phyloP scores from a whole-genome alignment of 2,797 vertebrate genomes.

The Crocodylus rhombifer region DNA sequence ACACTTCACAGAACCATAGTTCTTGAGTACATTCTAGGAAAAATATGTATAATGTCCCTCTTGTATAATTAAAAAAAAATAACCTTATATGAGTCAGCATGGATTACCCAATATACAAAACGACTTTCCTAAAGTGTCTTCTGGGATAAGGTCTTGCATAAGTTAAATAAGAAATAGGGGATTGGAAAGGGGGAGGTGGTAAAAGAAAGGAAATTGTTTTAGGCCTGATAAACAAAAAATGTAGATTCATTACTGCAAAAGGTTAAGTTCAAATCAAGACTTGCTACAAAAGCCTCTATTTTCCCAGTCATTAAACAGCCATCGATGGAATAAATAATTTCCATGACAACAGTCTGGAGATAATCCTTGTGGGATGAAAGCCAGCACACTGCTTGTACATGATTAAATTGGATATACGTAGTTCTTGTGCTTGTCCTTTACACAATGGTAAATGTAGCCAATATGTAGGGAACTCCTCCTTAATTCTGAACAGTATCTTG shows the following conservation, averaged over 20 bases:
- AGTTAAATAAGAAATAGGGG: neutral
- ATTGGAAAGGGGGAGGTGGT: neutral
- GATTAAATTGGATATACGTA: neutral
- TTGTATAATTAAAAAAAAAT: neutral
- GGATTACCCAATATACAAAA: neutral
- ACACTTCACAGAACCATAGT: neutral
- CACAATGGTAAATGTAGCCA: neutral
- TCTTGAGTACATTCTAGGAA: neutral
- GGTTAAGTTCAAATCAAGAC: neutral
- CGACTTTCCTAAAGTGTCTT: neutral
- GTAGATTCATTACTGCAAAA: neutral
- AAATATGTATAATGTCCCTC: neutral
- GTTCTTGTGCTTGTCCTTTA: neutral
- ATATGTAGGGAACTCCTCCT: neutral
- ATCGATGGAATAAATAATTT: neutral
- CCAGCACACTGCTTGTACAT: neutral
- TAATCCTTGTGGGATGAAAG: neutral
- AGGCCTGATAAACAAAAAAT: slow-evolving; percentile 12
- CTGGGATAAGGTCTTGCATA: neutral
- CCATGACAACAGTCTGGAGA: neutral
- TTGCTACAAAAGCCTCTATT: neutral
- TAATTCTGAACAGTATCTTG: neutral
- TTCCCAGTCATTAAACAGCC: neutral
- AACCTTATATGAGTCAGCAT: neutral
- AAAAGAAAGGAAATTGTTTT: neutral